Base-by-base conservation (phyloP, 2,888 invertebrate species). In the Macrosoma leucophasiata region DNA sequence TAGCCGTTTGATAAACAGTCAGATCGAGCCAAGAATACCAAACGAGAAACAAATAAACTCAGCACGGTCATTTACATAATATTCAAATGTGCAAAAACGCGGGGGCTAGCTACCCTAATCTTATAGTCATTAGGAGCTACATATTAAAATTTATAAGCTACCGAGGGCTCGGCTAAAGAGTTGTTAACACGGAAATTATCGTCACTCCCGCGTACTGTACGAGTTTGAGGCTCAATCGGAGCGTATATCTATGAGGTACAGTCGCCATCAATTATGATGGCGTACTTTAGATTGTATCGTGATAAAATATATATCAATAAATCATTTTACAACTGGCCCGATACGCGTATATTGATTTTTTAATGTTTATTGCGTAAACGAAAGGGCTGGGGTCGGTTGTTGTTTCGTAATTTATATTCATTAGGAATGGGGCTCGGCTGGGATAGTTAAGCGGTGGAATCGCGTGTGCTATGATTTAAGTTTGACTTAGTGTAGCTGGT, bases 271-370 rank as follows among this genome's bases (percentile, higher is more conserved):
- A 79, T 81, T 75, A 78, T 60, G 62, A 65, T 52, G 62, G 58
- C 66, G 68, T 73, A 76, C 76, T 79, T 78, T 75, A 79, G 82
- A 82, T 81, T 30, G 54, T 76, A 81, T 81, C 78, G 58, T 46
- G 64, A 72, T 81, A 77, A 79, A 75, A 79, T 79, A 75, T 75
- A 69, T 72, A 71, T 72, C 72, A 72, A 81, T 81, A 81, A 81
- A 81, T 81, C 78, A 81, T 59, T 56, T 50, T 58, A 60, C 66
- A 73, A 74, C 72, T 62, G 68, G 58, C 52, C 62, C 58, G 74
- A 75, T 79, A 75, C 49, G 67, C 59, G 58, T 55, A 57, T 77
- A 81, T 84, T 78, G 81, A 81, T 82, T 82, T 81, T 76, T 74
- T 62, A 72, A 74, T 70, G 74, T 74, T 67, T 70, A 70, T 72